Conservation (phyloP, 2,888 invertebrate genomes). For the Oscheius sp. region DNA sequence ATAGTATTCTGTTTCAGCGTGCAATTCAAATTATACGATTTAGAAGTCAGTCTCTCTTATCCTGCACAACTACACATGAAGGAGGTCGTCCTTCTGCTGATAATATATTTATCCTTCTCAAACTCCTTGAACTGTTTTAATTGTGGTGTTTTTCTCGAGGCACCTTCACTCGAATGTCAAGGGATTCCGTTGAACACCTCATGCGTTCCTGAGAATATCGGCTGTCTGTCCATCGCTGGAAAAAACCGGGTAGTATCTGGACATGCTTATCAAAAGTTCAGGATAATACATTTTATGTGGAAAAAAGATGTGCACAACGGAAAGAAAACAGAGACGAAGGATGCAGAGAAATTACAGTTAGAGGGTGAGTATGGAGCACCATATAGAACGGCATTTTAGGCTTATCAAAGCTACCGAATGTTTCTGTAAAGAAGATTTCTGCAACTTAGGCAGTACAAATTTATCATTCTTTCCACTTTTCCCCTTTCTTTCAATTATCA, state of each 20-base stretch:
- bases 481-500: background rate
- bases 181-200: conserved; percentile 39
- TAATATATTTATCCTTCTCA: background rate
- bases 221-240: conserved; percentile 43
- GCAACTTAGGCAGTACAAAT: conserved; percentile 34
- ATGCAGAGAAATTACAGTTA: conserved; percentile 38
- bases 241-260: conserved; percentile 33
- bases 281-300: conserved; percentile 48
- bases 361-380: conserved; percentile 31
- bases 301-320: conserved; percentile 44
- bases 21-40: too few relatives aligned
- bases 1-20: background rate
- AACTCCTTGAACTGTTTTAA: conserved; percentile 37
- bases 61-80: background rate
- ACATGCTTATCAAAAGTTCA: conserved; percentile 1
- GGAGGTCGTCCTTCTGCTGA: background rate
- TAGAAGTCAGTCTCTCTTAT: background rate
- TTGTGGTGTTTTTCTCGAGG: conserved; percentile 48
- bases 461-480: background rate
- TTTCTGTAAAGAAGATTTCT: conserved; percentile 36
- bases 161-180: conserved; percentile 40
- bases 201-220: conserved; percentile 43
- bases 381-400: conserved; percentile 20
- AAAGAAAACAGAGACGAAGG: conserved; percentile 41
- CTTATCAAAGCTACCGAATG: conserved; percentile 41